Base-by-base conservation (phyloP, 2,888 invertebrate species). In the Oscheius sp. region DNA sequence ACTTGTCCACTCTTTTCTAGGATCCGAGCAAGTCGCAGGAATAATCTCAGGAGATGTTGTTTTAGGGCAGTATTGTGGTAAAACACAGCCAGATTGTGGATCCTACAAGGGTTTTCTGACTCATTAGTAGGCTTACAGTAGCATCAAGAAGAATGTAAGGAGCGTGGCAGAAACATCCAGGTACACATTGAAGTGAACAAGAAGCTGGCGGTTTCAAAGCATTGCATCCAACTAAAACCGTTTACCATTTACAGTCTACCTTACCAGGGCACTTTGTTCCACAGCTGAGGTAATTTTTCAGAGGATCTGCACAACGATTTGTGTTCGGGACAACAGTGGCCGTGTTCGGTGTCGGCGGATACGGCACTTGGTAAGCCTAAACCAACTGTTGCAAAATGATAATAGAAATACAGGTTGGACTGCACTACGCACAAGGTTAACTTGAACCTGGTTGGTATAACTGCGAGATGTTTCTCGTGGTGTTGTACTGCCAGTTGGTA, bases 131-230 rank as follows among this genome's bases (percentile, higher is more conserved):
- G 7, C 9, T 35, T 59, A 74, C 76, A 2, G 69, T 74, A 0
- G 69, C 74, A 46, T 83, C 78, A 23, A 78, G 76, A 13, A 83
- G 75, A 41, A 83, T 80, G 45, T 75, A 83, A 0, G 83, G 83
- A 52, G 82, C 71, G 27, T 77, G 76, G 46, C 83, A 83, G 73
- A 83, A 83, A 66, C 83, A 83, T 9, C 83, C 83, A 23, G 78
- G 77, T 3, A 83, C 81, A 64, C 83, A 83, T 56, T 76, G 68
- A 18, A 77, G 74, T 9, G 78, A 74, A 59, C 81, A 81, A 0
- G 74, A 69, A 5, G 73, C 41, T 21, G 82, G 74, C 9, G 77
- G 59, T 27, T 53, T 46, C 5, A 64, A 2, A 59, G 59, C 59
- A 41, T 73, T 66, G 41, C 73, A 73, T n/a, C 68, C 73, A 49